phyloP scores from a whole-genome alignment of 2,888 invertebrate genomes.

The Ariolimax columbianus region DNA sequence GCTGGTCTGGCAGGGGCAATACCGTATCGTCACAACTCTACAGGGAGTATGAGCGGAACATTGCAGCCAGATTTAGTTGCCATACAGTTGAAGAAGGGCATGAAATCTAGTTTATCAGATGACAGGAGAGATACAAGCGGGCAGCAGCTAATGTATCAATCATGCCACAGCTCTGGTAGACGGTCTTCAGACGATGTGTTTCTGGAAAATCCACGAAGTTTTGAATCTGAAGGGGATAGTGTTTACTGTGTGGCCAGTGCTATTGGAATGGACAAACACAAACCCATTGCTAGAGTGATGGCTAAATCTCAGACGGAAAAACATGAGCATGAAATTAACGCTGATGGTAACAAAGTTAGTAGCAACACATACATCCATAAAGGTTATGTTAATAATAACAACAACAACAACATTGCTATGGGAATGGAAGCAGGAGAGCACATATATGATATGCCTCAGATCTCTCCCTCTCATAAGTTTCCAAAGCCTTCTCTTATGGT shows the following conservation, averaged over 20 bases:
- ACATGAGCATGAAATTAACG: conserved; percentile 67
- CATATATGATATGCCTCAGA: conserved; percentile 71
- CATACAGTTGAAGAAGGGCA: conserved; percentile 70
- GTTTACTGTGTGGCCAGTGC: conserved; percentile 5
- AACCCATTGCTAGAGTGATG: conserved; percentile 83
- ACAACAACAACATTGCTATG: conserved; percentile 8
- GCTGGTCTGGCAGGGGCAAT: conserved; percentile 52
- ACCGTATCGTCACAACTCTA: conserved; percentile 55
- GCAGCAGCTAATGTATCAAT: conserved; percentile 79
- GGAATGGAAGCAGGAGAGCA: conserved; percentile 60
- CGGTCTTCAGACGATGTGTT: conserved; percentile 54
- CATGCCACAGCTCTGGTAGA: conserved; percentile 79
- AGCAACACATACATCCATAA: conserved; percentile 5
- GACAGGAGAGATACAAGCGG: conserved; percentile 60
- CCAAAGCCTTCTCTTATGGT: conserved; percentile 54
- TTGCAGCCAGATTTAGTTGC: conserved; percentile 79
- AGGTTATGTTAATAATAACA: conserved; percentile 16
- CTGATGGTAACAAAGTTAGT: conserved; percentile 64
- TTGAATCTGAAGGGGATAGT: conserved; percentile 79
- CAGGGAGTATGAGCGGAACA: conserved; percentile 47
- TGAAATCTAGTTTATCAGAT: conserved; percentile 47
- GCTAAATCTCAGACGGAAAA: conserved; percentile 74
- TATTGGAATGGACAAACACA: conserved; percentile 87
- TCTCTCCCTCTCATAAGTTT: conserved; percentile 58
- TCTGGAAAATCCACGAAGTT: conserved; percentile 11